Base-by-base conservation (phyloP, 92 coral and sea anemone genomes). In the Nematostella vectensis region DNA sequence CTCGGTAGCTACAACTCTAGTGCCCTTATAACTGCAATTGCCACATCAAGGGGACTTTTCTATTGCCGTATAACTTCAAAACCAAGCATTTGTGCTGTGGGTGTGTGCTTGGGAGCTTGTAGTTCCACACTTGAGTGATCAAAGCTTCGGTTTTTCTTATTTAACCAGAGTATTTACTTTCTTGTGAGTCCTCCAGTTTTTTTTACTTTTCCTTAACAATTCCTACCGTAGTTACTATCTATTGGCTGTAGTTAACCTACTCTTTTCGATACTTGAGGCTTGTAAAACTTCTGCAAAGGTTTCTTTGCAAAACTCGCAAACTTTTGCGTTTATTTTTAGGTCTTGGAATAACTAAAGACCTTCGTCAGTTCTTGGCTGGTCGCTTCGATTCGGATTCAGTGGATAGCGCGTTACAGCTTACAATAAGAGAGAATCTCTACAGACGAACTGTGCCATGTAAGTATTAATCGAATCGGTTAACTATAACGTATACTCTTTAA, bases 361-460 rank as follows among this genome's bases (percentile, higher is more conserved):
- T 93, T 21, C 85, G 80, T 39, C 79, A 87, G 65, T 93, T 77
- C 59, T 70, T 93, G n/a, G 87, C 96, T 15, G 62, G 77, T 27
- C 72, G 84, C 24, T 83, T 71, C 52, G 96, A 88, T 4, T 80
- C 78, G 55, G 76, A 59, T 6, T 72, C 95, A 16, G 55, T 87
- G 19, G 99, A 91, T 52, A 82, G 65, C 26, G 91, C 75, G 30
- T 61, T 91, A n/a, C 98, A 91, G 56, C 94, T 85, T 55, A 91
- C 98, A 36, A 91, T 91, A 22, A 75, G 98, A 54, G 98, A 91
- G 19, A 91, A 91, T 55, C 82, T 91, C 17, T 91, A 91, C 51
- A 81, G 89, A 47, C 53, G 96, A 29, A 91, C 98, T 3, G 80
- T 91, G 11, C 98, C 98, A 27, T 91, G 98, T 91, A 50, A 91